Conservation (phyloP, 2,113 vertebrate genomes). For the Pangasianodon hypophthalmus region DNA sequence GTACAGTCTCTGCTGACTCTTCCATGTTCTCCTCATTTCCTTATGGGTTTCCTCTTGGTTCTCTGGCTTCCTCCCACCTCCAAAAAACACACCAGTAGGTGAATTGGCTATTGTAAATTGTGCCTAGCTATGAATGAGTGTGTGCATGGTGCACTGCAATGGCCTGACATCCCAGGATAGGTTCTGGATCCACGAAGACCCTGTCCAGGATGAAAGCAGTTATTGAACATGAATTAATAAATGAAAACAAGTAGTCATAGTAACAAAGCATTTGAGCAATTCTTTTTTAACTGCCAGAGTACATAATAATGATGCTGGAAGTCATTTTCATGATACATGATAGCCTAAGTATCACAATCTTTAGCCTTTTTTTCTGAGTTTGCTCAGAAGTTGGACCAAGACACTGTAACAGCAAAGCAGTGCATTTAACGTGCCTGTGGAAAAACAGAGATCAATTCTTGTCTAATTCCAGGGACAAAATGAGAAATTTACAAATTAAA, state of each 20-base stretch:
- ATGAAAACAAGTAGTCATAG: background rate
- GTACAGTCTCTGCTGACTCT: background rate
- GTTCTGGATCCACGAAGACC: background rate
- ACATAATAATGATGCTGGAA: background rate
- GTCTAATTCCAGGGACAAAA: background rate
- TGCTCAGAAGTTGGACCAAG: background rate
- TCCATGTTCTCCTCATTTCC: background rate
- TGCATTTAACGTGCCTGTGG: background rate
- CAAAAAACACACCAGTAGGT: background rate
- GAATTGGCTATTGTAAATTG: background rate
- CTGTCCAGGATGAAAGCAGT: background rate
- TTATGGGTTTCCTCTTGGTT: background rate
- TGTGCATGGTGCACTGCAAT: background rate
- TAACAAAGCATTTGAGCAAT: background rate
- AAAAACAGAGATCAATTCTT: background rate
- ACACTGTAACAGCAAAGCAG: background rate
- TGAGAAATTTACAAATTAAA: background rate
- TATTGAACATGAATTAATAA: background rate
- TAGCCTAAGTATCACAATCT: background rate
- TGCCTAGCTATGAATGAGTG: background rate
- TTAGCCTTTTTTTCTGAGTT: background rate
- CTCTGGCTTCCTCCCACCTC: background rate
- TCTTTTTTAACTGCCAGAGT: background rate
- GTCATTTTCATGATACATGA: background rate
- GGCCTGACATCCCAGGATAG: background rate